These are phyloP conservation scores for Lepus americanus DNA, from an alignment of 2,113 vertebrate species.

Conservation along the genomic window DNA sequence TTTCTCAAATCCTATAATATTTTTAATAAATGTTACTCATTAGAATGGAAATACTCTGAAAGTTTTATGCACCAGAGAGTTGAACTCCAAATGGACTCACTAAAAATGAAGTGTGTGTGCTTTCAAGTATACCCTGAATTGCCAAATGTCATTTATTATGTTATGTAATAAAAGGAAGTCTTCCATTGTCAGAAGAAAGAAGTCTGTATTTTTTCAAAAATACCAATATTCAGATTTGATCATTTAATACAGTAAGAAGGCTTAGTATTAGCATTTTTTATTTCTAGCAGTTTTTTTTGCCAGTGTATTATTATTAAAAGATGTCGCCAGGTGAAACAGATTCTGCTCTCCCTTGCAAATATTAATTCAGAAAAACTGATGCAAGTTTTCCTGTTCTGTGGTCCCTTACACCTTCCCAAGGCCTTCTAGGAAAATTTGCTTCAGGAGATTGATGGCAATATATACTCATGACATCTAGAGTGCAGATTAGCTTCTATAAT, in stretches of 20 bases:
- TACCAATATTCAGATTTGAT: slow-evolving; percentile 6
- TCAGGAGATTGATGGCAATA: slow-evolving; percentile 61
- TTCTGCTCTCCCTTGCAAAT: neutral
- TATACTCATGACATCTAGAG: slow-evolving; percentile 58
- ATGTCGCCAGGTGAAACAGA: neutral
- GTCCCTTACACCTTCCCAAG: slow-evolving; percentile 47
- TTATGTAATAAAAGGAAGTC: neutral
- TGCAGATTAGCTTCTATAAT: slow-evolving; percentile 68
- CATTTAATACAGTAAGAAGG: neutral
- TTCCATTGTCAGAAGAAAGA: neutral
- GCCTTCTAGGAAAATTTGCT: slow-evolving; percentile 60
- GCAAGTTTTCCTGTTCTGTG: slow-evolving; percentile 4
- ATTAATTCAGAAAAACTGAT: neutral
- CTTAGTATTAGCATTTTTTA: neutral
- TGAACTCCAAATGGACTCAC: neutral
- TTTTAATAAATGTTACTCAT: neutral
- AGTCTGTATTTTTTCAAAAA: neutral
- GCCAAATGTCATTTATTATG: neutral
- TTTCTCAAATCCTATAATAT: neutral
- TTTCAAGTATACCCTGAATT: neutral
- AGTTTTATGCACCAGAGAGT: neutral
- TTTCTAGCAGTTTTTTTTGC: neutral
- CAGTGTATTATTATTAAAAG: neutral
- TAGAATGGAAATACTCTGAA: neutral
- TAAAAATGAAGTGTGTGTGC: neutral